A percentile compares a stretch with the other conserved stretches of the same genome.
Conservation (phyloP, 2,113 vertebrate genomes). For the Aegypius monachus region DNA sequence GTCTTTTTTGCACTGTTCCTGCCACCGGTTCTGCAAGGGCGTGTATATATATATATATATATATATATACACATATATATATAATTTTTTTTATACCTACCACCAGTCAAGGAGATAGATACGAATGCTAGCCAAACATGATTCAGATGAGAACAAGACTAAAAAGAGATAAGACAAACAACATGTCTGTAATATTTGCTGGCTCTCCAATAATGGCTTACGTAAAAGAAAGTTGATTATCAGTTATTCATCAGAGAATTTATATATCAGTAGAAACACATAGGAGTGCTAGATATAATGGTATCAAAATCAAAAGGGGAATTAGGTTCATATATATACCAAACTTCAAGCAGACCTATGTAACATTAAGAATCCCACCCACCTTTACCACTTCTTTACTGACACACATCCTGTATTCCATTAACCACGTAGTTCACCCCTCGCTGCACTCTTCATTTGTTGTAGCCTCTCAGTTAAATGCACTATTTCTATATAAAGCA, state of each 20-base stretch:
- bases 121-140: neutral
- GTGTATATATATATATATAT: too few species aligned
- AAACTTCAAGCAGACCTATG: neutral
- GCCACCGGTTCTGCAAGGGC: neutral
- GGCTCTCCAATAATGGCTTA: neutral
- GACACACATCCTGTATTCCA: conserved; percentile 2
- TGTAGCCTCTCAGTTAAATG: neutral
- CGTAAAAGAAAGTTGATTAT: conserved; percentile 11
- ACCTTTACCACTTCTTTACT: conserved; percentile 2
- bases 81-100: neutral
- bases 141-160: neutral
- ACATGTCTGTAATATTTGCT: neutral
- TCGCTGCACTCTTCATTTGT: neutral
- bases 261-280: neutral
- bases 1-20: neutral
- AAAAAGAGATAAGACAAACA: neutral
- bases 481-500: conserved; percentile 7
- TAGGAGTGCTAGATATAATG: neutral
- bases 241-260: conserved; percentile 16
- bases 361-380: neutral
- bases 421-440: neutral
- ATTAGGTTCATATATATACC: neutral
- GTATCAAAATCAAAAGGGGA: neutral
- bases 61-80: too few species aligned
- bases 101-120: neutral